These are phyloP conservation scores for Temnothorax longispinosus DNA, from an alignment of 1,140 invertebrate genomes.

Conservation along the genomic window DNA sequence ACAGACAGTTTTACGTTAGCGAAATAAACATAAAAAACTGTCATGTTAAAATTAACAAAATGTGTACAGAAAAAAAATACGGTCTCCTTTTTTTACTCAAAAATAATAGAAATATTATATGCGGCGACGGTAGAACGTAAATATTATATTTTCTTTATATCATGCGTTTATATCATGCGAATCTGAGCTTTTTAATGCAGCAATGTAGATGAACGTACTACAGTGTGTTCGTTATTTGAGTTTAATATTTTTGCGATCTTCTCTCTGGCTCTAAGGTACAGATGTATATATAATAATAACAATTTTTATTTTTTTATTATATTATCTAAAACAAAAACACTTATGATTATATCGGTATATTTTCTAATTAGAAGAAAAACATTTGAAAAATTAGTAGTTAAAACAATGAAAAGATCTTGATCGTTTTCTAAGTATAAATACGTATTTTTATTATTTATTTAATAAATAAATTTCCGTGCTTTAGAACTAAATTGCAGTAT, in stretches of 20 bases:
- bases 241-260: background rate
- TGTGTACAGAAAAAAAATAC: background rate
- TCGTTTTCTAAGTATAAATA: background rate
- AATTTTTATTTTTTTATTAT: background rate
- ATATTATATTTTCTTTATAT: background rate
- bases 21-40: background rate
- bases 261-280: too few relatives aligned
- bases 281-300: too few relatives aligned
- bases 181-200: background rate
- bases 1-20: constrained; percentile 1
- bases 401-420: background rate
- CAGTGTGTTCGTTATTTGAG: background rate
- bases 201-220: background rate
- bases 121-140: background rate
- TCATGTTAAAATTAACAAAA: background rate
- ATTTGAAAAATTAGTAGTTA: background rate
- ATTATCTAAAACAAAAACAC: background rate
- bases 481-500: background rate
- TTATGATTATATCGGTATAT: background rate
- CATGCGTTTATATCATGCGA: background rate
- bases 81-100: background rate
- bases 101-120: background rate
- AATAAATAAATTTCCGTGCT: background rate
- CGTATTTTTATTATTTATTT: background rate
- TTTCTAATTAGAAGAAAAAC: background rate